Percentiles rank a stretch among this genome's conserved stretches.
phyloP scores from a whole-genome alignment of 2,797 vertebrate species.

The Pseudomugil tenellus region DNA sequence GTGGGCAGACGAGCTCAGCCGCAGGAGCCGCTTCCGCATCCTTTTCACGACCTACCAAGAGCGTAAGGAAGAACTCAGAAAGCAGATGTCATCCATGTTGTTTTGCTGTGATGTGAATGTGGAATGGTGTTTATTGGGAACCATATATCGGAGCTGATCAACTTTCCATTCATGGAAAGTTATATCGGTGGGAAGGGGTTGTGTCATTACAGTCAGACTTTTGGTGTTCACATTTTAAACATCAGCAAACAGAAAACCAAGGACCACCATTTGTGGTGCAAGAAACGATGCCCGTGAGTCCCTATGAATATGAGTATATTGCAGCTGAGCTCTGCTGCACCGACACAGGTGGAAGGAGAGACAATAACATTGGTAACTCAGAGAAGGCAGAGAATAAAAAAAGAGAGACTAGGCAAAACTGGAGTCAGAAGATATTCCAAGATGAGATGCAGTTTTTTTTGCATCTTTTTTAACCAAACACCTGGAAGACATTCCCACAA shows the following conservation, averaged over 20 bases:
- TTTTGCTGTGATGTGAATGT: neutral
- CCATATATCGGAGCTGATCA: constrained; percentile 35
- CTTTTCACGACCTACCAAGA: constrained; percentile 99
- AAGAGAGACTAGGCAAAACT: neutral
- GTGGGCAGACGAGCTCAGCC: constrained; percentile 98
- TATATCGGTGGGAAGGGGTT: constrained; percentile 34
- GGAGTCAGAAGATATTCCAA: constrained; percentile 6
- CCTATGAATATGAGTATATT: constrained; percentile 25
- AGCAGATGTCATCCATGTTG: no score
- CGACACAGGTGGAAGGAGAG: constrained; percentile 2
- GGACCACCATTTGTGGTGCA: constrained; percentile 42
- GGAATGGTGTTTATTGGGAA: constrained; percentile 24
- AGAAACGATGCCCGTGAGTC: constrained; percentile 31
- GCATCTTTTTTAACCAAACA: constrained; percentile 25
- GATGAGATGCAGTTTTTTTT: constrained; percentile 14
- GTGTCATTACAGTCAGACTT: constrained; percentile 28
- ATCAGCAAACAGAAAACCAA: constrained; percentile 36
- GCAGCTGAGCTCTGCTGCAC: constrained; percentile 23
- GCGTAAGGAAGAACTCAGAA: constrained; percentile 75
- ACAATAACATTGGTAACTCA: neutral
- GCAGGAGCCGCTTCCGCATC: constrained; percentile 94
- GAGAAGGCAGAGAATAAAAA: no score
- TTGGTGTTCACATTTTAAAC: constrained; percentile 63
- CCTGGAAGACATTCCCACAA: constrained; percentile 6
- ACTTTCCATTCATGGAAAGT: constrained; percentile 46